Percentiles rank a stretch among this genome's conserved stretches.
Conservation (phyloP, 1,140 invertebrate genomes). For the Eumaeus atala region DNA sequence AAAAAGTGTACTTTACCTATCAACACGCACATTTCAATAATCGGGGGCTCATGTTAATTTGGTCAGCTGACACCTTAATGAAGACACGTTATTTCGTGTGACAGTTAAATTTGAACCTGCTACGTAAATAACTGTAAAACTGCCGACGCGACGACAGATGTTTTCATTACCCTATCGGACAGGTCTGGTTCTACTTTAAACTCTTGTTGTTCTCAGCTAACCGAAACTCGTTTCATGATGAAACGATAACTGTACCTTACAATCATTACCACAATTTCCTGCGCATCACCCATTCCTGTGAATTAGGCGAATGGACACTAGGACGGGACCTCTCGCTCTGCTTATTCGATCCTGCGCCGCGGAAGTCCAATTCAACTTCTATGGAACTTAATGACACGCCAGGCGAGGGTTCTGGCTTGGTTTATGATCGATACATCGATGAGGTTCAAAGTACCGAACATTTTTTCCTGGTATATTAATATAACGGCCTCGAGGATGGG, state of each 20-base stretch:
- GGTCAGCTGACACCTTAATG: conserved; percentile 20
- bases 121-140: conserved; percentile 24
- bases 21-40: not conserved
- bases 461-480: no score
- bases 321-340: no score
- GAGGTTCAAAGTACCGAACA: no score
- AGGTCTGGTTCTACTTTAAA: not conserved
- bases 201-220: not conserved
- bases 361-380: no score
- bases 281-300: no score
- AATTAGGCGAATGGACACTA: no score
- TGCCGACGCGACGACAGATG: conserved; percentile 13
- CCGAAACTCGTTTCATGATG: not conserved
- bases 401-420: no score
- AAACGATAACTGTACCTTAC: not conserved
- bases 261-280: no score
- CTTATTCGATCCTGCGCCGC: no score
- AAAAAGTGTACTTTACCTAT: not conserved
- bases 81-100: conserved; percentile 26
- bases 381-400: no score
- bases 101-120: conserved; percentile 27
- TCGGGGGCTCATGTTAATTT: conserved; percentile 16
- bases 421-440: no score
- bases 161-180: conserved; percentile 18
- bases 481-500: no score